Percentiles rank a stretch among this genome's conserved stretches.
phyloP scores from a whole-genome alignment of 2,888 invertebrate species.

The Aleiodes alternator region DNA sequence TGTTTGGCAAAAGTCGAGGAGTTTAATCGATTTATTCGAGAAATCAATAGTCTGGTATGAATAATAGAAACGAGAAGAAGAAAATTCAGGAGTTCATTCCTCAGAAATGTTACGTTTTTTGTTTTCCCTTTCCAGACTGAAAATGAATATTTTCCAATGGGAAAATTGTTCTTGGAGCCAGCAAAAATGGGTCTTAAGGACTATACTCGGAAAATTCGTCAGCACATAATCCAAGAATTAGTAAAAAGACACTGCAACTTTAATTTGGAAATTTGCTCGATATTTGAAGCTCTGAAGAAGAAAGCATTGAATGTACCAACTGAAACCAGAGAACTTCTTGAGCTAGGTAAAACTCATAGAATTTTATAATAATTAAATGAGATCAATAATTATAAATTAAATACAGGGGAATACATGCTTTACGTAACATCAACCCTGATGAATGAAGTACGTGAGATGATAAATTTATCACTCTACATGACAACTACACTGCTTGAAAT shows the following conservation, averaged over 20 bases:
- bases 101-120: background rate
- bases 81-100: background rate
- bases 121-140: slow-evolving; percentile 72
- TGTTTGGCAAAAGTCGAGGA: slow-evolving; percentile 63
- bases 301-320: slow-evolving; percentile 84
- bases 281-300: slow-evolving; percentile 84
- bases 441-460: slow-evolving; percentile 82
- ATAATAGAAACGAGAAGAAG: background rate
- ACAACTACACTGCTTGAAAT: slow-evolving; percentile 86
- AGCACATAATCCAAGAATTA: slow-evolving; percentile 80
- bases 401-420: slow-evolving; percentile 84
- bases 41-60: slow-evolving; percentile 67
- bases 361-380: background rate
- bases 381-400: background rate
- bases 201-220: slow-evolving; percentile 78
- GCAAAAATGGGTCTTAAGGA: slow-evolving; percentile 80
- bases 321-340: slow-evolving; percentile 88
- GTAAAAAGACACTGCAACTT: slow-evolving; percentile 81
- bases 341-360: slow-evolving; percentile 68
- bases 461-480: slow-evolving; percentile 81
- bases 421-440: slow-evolving; percentile 85
- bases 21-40: slow-evolving; percentile 61
- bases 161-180: slow-evolving; percentile 80
- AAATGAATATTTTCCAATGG: slow-evolving; percentile 83
- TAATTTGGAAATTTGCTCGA: slow-evolving; percentile 82